These are phyloP conservation scores for Actinia tenebrosa DNA, from an alignment of 64 coral and sea anemone genomes.

Conservation along the genomic window DNA sequence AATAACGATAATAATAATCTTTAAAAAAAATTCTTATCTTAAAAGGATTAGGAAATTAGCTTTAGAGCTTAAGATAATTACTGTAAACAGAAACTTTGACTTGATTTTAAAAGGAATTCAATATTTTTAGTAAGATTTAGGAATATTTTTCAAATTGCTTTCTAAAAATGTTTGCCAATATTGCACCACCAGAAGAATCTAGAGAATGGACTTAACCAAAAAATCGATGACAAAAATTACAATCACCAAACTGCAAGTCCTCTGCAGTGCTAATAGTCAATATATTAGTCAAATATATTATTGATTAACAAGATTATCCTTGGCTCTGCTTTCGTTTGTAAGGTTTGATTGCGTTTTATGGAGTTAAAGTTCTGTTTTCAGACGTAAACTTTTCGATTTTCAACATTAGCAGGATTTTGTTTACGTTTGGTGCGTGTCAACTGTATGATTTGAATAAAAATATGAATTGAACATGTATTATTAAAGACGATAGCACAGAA, in stretches of 20 bases:
- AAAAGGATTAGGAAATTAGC: neutral
- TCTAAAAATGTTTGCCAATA: neutral
- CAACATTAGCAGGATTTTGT: neutral
- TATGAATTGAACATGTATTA: slow-evolving; percentile 3
- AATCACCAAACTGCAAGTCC: neutral
- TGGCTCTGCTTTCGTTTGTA: neutral
- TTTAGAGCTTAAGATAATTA: neutral
- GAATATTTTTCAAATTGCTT: neutral
- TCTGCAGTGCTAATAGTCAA: neutral
- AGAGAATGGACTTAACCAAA: neutral
- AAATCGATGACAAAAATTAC: slow-evolving; percentile 4
- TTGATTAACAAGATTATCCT: neutral
- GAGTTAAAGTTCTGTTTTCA: neutral
- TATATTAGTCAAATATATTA: neutral
- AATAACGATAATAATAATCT: no score
- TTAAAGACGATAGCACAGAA: neutral
- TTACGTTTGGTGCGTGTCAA: neutral
- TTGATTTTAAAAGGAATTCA: no score
- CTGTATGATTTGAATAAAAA: neutral
- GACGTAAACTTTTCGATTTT: neutral
- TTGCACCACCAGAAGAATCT: neutral
- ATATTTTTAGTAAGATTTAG: no score
- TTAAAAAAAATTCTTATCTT: neutral
- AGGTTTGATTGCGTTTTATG: neutral
- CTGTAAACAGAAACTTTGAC: no score